Conservation (phyloP, 2,888 invertebrate genomes). For the Amphimallon solstitiale region DNA sequence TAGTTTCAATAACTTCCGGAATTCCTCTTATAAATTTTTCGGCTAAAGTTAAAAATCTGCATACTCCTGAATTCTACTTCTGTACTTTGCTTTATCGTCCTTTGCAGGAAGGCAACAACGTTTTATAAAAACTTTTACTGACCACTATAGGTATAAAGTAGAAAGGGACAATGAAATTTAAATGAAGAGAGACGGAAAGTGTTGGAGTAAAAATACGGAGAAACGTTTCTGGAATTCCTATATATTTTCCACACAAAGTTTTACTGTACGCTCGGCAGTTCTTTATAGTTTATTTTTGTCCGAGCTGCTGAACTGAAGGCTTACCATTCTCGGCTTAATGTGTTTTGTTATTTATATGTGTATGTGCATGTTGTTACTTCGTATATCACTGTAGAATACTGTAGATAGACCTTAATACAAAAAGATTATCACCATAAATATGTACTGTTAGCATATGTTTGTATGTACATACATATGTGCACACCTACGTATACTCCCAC, state of each 20-base stretch:
- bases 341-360: slow-evolving; percentile 30
- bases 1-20: slow-evolving; percentile 27
- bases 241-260: slow-evolving; percentile 34
- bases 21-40: slow-evolving; percentile 28
- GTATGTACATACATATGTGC: too few species aligned
- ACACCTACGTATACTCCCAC: too few species aligned
- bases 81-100: slow-evolving; percentile 22
- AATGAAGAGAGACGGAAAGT: slow-evolving; percentile 46
- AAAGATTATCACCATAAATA: slow-evolving; percentile 11
- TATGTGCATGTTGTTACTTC: slow-evolving; percentile 25
- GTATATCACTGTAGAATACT: slow-evolving; percentile 24
- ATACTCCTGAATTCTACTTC: slow-evolving; percentile 17
- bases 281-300: slow-evolving; percentile 34
- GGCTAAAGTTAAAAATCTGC: slow-evolving; percentile 11
- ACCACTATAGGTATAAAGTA: slow-evolving; percentile 55
- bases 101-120: not conserved
- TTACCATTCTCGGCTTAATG: slow-evolving; percentile 31
- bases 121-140: slow-evolving; percentile 42
- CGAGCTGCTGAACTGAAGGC: slow-evolving; percentile 32
- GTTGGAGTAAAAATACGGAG: slow-evolving; percentile 42
- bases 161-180: slow-evolving; percentile 50
- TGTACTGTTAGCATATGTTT: not conserved
- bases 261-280: slow-evolving; percentile 22
- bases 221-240: slow-evolving; percentile 37
- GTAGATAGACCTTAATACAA: slow-evolving; percentile 19